These are phyloP conservation scores for Hyppa rectilinea DNA, from an alignment of 2,888 invertebrate genomes.

Conservation along the genomic window DNA sequence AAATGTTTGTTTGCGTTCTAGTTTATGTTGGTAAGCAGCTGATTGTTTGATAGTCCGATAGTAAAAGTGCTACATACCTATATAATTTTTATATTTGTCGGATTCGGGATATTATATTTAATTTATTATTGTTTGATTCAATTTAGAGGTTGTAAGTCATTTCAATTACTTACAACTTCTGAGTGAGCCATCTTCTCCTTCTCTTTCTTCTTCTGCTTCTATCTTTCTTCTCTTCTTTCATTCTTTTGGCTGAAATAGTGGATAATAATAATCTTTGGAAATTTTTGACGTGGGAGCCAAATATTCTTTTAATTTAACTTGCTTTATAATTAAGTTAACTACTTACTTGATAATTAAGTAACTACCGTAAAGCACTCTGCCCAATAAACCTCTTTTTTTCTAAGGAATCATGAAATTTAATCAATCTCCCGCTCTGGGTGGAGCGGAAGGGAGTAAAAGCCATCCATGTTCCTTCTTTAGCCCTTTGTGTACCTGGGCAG, in stretches of 20 bases:
- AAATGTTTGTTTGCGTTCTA: background rate
- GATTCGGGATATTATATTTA: too few species aligned
- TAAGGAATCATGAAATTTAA: too few species aligned
- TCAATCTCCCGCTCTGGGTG: too few species aligned
- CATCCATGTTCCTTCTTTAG: too few species aligned
- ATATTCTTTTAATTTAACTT: too few species aligned
- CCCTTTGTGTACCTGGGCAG: too few species aligned
- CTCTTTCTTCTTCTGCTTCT: too few species aligned
- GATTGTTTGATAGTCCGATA: background rate
- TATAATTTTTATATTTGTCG: too few species aligned
- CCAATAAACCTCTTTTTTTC: too few species aligned
- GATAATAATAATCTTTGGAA: background rate
- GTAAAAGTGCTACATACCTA: too few species aligned
- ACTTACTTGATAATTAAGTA: conserved; percentile 7
- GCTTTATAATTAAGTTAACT: conserved; percentile 7
- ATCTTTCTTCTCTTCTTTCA: background rate
- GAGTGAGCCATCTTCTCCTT: background rate
- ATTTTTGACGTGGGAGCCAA: background rate
- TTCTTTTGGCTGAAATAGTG: background rate
- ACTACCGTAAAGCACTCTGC: background rate
- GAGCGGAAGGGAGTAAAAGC: too few species aligned
- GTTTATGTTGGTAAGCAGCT: background rate
- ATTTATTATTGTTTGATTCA: too few species aligned
- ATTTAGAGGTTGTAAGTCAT: background rate
- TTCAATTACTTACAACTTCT: background rate